Evolutionary conservation across 30 jellyfish, hydroid and myxozoan genomes (phyloP).

Genomic region (Phacellophora camtschatica): DNA sequence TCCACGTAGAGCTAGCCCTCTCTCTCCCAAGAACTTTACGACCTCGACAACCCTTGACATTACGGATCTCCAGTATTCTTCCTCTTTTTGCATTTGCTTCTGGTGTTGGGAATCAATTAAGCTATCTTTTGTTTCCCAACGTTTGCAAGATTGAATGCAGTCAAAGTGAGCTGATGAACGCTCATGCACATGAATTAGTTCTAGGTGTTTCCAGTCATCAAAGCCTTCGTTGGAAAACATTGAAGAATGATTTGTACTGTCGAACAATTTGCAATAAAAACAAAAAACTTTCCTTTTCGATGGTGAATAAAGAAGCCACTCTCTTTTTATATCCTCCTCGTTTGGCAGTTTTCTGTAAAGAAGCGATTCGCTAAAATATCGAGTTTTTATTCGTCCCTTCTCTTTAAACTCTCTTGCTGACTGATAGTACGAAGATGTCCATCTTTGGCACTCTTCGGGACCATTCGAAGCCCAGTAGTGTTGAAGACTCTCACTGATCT

Average conservation of each 20-base stretch:
- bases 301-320: slow-evolving; percentile 30
- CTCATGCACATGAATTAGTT: slow-evolving; percentile 14
- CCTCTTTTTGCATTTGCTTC: slow-evolving; percentile 25
- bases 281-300: slow-evolving; percentile 15
- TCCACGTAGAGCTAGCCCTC: slow-evolving; percentile 1
- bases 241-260: slow-evolving; percentile 4
- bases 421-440: neutral
- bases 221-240: slow-evolving; percentile 1
- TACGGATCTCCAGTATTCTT: slow-evolving; percentile 4
- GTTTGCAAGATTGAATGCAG: slow-evolving; percentile 1
- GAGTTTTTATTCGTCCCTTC: neutral
- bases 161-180: slow-evolving; percentile 25
- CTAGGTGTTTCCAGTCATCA: slow-evolving; percentile 53
- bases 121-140: slow-evolving; percentile 4
- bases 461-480: too few species aligned
- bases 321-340: slow-evolving; percentile 21
- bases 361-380: neutral
- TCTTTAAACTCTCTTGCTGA: neutral
- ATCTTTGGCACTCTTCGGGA: neutral
- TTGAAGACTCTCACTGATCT: too few species aligned
- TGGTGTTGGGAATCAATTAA: slow-evolving; percentile 14
- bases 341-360: neutral
- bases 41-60: slow-evolving; percentile 22
- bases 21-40: slow-evolving; percentile 35
- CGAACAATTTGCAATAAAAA: slow-evolving; percentile 30